A percentile compares a stretch with the other conserved stretches of the same genome.
phyloP scores from a whole-genome alignment of 2,797 vertebrate genomes.

The Chromobotia macracanthus region DNA sequence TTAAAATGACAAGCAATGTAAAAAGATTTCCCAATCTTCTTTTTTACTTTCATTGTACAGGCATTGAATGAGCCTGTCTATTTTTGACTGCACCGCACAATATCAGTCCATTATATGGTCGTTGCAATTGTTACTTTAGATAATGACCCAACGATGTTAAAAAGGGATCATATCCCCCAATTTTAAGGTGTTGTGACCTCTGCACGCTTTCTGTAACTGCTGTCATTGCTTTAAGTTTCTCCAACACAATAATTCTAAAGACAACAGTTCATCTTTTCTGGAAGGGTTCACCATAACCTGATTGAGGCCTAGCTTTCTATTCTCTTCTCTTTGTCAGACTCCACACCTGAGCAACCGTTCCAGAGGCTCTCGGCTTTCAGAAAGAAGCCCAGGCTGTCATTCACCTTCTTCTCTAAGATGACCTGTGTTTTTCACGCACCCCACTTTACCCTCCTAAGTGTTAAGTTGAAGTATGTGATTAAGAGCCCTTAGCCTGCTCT shows the following conservation, averaged over 20 bases:
- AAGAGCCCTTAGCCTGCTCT: conserved; percentile 48
- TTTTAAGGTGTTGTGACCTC: conserved; percentile 49
- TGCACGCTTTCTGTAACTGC: conserved; percentile 17
- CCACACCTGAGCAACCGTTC: conserved; percentile 39
- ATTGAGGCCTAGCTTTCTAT: conserved; percentile 33
- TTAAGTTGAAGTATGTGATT: conserved; percentile 57
- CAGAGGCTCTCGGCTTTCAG: conserved; percentile 47
- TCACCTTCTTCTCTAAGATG: conserved; percentile 48
- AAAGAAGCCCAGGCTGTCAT: conserved; percentile 39
- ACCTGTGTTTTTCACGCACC: conserved; percentile 39
- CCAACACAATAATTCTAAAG: conserved; percentile 62
- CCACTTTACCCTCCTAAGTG: conserved; percentile 40
- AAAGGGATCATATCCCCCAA: conserved; percentile 58
- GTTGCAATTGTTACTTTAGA: conserved; percentile 59
- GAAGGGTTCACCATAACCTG: conserved; percentile 35
- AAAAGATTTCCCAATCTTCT: conserved; percentile 47
- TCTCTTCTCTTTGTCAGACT: conserved; percentile 39
- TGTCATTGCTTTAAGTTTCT: conserved; percentile 60
- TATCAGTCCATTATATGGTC: conserved; percentile 58
- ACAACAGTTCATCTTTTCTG: conserved; percentile 52
- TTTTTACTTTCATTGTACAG: conserved; percentile 34
- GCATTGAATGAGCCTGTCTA: conserved; percentile 50
- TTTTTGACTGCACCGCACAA: conserved; percentile 54
- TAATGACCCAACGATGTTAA: conserved; percentile 55
- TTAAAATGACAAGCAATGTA: conserved; percentile 41